phyloP scores from a whole-genome alignment of 1,140 invertebrate genomes.

The Camponotus floridanus region DNA sequence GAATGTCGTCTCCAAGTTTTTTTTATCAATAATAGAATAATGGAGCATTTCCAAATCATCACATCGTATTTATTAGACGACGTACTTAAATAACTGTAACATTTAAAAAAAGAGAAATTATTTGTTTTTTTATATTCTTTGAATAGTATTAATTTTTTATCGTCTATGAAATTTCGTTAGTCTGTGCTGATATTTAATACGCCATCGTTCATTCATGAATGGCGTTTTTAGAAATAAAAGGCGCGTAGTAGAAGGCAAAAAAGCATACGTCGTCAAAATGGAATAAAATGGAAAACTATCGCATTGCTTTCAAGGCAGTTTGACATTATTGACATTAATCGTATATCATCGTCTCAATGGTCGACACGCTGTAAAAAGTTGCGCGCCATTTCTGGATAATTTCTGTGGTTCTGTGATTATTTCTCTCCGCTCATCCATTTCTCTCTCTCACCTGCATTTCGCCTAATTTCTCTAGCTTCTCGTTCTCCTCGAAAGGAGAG shows the following conservation, averaged over 20 bases:
- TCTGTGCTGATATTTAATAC: neutral
- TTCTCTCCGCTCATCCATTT: neutral
- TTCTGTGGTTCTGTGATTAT: neutral
- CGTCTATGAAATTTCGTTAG: neutral
- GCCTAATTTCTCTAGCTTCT: neutral
- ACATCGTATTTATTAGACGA: too few relatives aligned
- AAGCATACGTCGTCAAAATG: constrained; percentile 27
- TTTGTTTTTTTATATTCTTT: neutral
- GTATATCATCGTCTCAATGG: neutral
- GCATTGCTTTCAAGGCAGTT: constrained; percentile 12
- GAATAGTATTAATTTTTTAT: constrained; percentile 8
- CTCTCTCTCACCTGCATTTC: neutral
- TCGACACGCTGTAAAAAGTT: constrained; percentile 46
- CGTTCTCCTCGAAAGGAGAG: constrained; percentile 6
- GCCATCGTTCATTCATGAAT: neutral
- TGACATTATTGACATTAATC: constrained; percentile 55
- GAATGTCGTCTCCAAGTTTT: constrained; percentile 13
- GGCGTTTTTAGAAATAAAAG: constrained; percentile 16
- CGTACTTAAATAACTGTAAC: too few relatives aligned
- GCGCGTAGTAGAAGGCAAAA: neutral
- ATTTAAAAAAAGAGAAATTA: neutral
- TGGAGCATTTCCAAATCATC: neutral
- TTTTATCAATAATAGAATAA: neutral
- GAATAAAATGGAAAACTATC: constrained; percentile 45
- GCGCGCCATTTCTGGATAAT: too few relatives aligned